Conservation (phyloP, 2,797 vertebrate genomes). For the Anolis apletophallus region DNA sequence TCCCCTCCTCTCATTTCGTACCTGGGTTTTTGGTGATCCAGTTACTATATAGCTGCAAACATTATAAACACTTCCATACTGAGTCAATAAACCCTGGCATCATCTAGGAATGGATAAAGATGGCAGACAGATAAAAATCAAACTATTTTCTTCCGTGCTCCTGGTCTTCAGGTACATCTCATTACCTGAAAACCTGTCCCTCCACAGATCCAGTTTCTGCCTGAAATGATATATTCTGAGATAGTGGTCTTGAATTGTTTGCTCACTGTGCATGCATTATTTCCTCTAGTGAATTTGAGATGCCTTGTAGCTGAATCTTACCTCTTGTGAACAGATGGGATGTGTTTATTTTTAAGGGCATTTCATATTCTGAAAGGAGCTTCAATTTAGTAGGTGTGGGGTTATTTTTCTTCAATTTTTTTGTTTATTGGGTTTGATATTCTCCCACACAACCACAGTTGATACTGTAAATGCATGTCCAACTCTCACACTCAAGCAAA, state of each 20-base stretch:
- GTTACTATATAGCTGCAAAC: too few species aligned
- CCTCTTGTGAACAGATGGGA: not conserved
- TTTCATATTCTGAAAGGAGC: not conserved
- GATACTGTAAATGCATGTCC: not conserved
- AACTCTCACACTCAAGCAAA: not conserved
- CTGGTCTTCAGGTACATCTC: too few species aligned
- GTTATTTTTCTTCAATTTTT: not conserved
- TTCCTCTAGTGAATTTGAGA: not conserved
- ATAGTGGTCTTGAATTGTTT: not conserved
- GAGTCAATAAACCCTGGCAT: too few species aligned
- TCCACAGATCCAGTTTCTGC: not conserved
- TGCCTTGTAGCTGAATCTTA: not conserved
- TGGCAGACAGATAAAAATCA: too few species aligned
- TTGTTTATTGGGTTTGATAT: not conserved
- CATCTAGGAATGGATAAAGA: too few species aligned
- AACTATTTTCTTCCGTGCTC: too few species aligned
- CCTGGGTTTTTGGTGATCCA: too few species aligned
- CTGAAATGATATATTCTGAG: not conserved
- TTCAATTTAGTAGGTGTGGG: not conserved
- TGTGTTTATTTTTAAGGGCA: not conserved
- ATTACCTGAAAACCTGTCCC: too few species aligned
- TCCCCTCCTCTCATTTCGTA: too few species aligned
- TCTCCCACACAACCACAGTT: not conserved
- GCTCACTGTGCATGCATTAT: not conserved
- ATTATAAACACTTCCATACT: too few species aligned